Base-by-base conservation (phyloP, 1,140 invertebrate genomes). In the Aphaenogaster floridana region DNA sequence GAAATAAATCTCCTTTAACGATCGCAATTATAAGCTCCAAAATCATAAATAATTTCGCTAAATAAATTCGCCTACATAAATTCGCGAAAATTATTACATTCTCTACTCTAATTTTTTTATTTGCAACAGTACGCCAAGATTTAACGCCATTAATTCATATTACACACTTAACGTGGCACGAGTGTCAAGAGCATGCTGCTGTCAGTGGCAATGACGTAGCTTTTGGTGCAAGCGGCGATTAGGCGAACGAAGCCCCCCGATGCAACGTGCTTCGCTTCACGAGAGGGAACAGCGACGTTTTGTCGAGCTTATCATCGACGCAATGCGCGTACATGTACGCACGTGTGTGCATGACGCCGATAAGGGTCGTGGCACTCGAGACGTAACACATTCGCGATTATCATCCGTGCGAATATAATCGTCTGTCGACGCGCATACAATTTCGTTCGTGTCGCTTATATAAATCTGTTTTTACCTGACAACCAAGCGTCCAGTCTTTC, bases 341-440 rank as follows among this genome's bases (percentile, higher is more conserved):
- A 89, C 54, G 81, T 80, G 88, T 90, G 88, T 89, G 88, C 88
- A 86, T 81, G 76, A 90, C 83, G 88, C 88, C 79, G 88, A 90
- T 90, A 90, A 89, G 61, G 42, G 66, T 59, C 61, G 42, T 39
- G 50, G 42, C 64, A 69, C 54, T 86, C 77, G 34, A 63, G 52
- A 84, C 69, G 54, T 15, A 54, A 79, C 87, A 87, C 54, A 71
- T 48, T 28, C 36, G 39, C 63, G 71, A 50, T 84, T 84, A 84
- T 77, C 42, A 52, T 42, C 9, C 45, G 39, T 36, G 63, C 34
- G 63, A 77, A 63, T 69, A 50, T 85, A 89, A 89, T 89, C 87
- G 71, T 71, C 42, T 45, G 69, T 74, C 34, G 42, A 64, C 68
- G 57, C 11, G 50, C 76, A 78, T 8, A 34, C 42, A 34, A 74